Conservation (phyloP, 2,113 vertebrate genomes). For the Daubentonia madagascariensis region DNA sequence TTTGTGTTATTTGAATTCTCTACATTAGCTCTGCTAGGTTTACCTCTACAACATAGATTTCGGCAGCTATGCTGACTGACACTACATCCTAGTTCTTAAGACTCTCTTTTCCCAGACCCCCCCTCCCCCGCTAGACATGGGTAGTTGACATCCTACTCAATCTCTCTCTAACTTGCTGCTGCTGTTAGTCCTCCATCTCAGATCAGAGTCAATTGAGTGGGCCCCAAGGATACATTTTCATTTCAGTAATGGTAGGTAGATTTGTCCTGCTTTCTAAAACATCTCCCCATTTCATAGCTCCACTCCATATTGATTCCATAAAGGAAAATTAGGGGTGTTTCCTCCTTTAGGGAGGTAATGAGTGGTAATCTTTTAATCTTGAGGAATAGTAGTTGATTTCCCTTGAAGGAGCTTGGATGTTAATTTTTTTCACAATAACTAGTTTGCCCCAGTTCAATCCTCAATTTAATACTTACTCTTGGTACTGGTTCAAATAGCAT, state of each 20-base stretch:
- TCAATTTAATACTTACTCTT: constrained; percentile 17
- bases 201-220: not conserved
- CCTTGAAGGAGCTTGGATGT: not conserved
- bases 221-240: not conserved
- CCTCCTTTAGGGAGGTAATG: constrained; percentile 21
- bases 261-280: not conserved
- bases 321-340: constrained; percentile 31
- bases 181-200: constrained; percentile 15
- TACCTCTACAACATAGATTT: constrained; percentile 16
- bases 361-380: not conserved
- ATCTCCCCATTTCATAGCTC: not conserved
- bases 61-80: constrained; percentile 49
- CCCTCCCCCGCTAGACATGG: not conserved
- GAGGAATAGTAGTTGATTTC: constrained; percentile 18
- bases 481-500: constrained; percentile 9
- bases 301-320: constrained; percentile 43
- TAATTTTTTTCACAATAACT: not conserved
- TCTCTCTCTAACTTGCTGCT: not conserved
- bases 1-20: not conserved
- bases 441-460: not conserved
- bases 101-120: not conserved
- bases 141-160: not conserved
- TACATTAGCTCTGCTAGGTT: not conserved
- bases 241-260: not conserved
- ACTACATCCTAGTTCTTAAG: constrained; percentile 49